phyloP scores from a whole-genome alignment of 2,888 invertebrate genomes.

The Lepetodrilus schrolli region DNA sequence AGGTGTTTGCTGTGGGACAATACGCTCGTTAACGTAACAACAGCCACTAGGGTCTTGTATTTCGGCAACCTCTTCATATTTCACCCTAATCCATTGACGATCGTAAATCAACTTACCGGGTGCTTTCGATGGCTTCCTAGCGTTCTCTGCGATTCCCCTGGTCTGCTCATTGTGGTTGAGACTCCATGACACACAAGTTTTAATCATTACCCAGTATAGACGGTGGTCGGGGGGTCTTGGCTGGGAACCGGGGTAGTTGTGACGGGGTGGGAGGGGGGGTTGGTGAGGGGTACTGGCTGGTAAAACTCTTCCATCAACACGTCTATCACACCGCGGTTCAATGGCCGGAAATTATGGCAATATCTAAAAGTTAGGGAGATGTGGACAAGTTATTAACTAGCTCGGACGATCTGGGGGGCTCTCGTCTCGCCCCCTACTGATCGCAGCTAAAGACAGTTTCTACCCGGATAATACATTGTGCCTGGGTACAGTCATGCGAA shows the following conservation, averaged over 20 bases:
- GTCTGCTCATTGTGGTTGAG: not conserved
- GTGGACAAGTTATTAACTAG: slow-evolving; percentile 3
- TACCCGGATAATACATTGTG: not conserved
- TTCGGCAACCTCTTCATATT: not conserved
- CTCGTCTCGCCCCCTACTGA: slow-evolving; percentile 12
- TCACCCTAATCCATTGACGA: slow-evolving; percentile 14
- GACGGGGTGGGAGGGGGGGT: too few species aligned
- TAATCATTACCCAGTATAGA: not conserved
- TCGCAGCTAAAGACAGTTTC: slow-evolving; percentile 10
- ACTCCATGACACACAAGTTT: not conserved
- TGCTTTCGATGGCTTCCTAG: not conserved
- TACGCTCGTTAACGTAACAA: slow-evolving; percentile 4
- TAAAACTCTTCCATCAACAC: too few species aligned
- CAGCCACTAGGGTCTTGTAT: not conserved
- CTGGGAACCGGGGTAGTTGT: too few species aligned
- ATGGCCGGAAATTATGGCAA: not conserved
- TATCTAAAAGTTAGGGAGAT: not conserved
- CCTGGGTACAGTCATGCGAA: slow-evolving; percentile 26
- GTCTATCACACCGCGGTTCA: not conserved
- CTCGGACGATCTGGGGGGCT: not conserved
- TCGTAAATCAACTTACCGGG: not conserved
- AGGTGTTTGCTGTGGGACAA: slow-evolving; percentile 5
- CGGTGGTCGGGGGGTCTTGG: too few species aligned
- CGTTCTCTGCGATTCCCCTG: not conserved
- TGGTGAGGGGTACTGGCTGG: too few species aligned